Conservation (phyloP, 2,888 invertebrate species). For the Pristionchus fissidentatus region DNA sequence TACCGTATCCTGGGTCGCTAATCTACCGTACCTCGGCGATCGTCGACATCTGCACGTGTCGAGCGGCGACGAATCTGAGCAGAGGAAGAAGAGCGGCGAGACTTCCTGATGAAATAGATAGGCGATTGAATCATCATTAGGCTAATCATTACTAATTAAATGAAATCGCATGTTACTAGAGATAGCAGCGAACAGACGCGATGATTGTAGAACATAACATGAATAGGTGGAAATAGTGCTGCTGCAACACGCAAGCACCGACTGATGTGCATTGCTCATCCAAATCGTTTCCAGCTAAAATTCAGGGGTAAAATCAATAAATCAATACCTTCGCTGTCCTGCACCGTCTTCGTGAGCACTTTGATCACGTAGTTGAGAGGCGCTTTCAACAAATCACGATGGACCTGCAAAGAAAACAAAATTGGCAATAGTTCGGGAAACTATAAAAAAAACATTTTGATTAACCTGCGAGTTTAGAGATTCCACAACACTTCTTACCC, state of each 20-base stretch:
- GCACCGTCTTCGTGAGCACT: conserved; percentile 55
- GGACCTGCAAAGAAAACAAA: conserved; percentile 53
- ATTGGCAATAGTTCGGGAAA: neutral
- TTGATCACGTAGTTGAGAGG: conserved; percentile 57
- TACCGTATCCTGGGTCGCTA: too few species aligned
- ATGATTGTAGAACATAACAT: too few species aligned
- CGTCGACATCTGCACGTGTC: conserved; percentile 60
- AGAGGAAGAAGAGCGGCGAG: conserved; percentile 54
- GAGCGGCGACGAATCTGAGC: conserved; percentile 59
- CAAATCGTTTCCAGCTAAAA: too few species aligned
- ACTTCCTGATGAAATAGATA: too few species aligned
- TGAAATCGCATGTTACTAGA: too few species aligned
- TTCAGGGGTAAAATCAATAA: neutral
- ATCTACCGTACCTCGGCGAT: conserved; percentile 57
- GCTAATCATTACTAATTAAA: too few species aligned
- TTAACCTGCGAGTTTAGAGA: neutral
- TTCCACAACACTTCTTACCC: neutral
- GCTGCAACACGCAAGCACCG: too few species aligned
- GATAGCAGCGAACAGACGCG: too few species aligned
- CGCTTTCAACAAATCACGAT: conserved; percentile 59
- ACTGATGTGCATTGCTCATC: too few species aligned
- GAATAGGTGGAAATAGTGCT: too few species aligned
- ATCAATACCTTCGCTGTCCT: conserved; percentile 52
- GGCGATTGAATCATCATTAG: too few species aligned
- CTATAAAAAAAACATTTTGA: neutral